Evolutionary conservation across 92 coral and sea anemone genomes (phyloP).

Genomic region (Heliopora coerulea): DNA sequence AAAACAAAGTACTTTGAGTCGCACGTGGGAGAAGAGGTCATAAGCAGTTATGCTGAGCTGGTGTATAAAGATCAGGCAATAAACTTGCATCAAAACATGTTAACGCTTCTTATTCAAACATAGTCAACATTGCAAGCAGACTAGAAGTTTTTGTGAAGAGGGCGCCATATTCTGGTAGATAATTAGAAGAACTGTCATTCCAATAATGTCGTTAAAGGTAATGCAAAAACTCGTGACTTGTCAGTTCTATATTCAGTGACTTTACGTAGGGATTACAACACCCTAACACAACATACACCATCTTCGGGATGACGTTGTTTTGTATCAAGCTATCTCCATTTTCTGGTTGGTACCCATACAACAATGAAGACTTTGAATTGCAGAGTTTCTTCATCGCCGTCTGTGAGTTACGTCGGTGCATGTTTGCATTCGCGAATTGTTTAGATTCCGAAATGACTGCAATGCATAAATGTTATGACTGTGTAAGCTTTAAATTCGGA

Average conservation of each 20-base stretch:
- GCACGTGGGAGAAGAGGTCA: conserved; percentile 31
- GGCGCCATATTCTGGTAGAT: background rate
- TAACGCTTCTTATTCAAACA: conserved; percentile 10
- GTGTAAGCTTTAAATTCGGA: too few relatives aligned
- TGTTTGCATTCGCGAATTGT: too few relatives aligned
- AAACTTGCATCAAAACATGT: background rate
- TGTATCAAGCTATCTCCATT: too few relatives aligned
- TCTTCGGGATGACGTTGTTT: too few relatives aligned
- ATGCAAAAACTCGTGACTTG: background rate
- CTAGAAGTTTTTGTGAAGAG: background rate
- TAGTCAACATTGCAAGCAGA: background rate
- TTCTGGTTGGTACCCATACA: too few relatives aligned
- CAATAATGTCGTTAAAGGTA: conserved; percentile 26
- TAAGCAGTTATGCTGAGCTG: conserved; percentile 8
- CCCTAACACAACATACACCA: too few relatives aligned
- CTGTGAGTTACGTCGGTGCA: background rate
- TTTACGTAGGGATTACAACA: too few relatives aligned
- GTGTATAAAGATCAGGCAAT: conserved; percentile 12
- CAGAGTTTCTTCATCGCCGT: too few relatives aligned
- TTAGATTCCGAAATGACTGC: too few relatives aligned
- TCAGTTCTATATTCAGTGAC: background rate
- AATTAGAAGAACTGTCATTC: background rate
- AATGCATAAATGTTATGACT: too few relatives aligned
- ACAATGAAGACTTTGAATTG: too few relatives aligned
- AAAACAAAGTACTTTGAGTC: conserved; percentile 23